Percentiles rank a stretch among this genome's conserved stretches.
phyloP scores from a whole-genome alignment of 2,888 invertebrate species.

The Drosophila engyochracea region DNA sequence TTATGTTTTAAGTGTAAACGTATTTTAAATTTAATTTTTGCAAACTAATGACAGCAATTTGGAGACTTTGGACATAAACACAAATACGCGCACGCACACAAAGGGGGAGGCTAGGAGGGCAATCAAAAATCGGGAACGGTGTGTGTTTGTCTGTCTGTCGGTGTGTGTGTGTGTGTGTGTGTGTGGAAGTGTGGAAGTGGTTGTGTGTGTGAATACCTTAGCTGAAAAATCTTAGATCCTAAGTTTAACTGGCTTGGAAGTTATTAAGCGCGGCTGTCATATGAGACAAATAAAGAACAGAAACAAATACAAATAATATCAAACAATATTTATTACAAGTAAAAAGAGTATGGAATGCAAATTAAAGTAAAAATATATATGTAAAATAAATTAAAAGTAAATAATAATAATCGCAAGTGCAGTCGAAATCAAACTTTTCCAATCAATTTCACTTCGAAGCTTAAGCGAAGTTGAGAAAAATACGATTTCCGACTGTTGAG shows the following conservation, averaged over 20 bases:
- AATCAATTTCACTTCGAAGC: constrained; percentile 27
- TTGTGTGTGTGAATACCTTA: constrained; percentile 21
- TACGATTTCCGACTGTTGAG: constrained; percentile 41
- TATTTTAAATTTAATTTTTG: constrained; percentile 79
- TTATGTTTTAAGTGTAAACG: constrained; percentile 86
- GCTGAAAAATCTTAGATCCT: constrained; percentile 56
- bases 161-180: background rate
- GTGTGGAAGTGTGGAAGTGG: background rate
- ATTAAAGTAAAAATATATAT: constrained; percentile 22
- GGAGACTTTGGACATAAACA: constrained; percentile 49
- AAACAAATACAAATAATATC: constrained; percentile 12
- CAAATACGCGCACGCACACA: constrained; percentile 39
- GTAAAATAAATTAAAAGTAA: constrained; percentile 46
- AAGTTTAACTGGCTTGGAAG: constrained; percentile 70
- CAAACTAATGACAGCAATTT: constrained; percentile 79
- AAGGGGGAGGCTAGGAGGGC: background rate
- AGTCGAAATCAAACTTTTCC: constrained; percentile 44
- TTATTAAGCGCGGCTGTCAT: constrained; percentile 72
- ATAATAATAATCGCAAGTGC: constrained; percentile 54
- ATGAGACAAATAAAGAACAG: constrained; percentile 23
- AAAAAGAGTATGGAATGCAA: constrained; percentile 22
- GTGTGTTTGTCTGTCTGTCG: constrained; percentile 7
- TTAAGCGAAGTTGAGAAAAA: constrained; percentile 20
- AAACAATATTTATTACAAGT: constrained; percentile 55
- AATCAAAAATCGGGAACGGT: constrained; percentile 11